A percentile compares a stretch with the other conserved stretches of the same genome.
These are phyloP conservation scores for Anagyrus pseudococci DNA, from an alignment of 2,888 invertebrate species.

Conservation along the genomic window DNA sequence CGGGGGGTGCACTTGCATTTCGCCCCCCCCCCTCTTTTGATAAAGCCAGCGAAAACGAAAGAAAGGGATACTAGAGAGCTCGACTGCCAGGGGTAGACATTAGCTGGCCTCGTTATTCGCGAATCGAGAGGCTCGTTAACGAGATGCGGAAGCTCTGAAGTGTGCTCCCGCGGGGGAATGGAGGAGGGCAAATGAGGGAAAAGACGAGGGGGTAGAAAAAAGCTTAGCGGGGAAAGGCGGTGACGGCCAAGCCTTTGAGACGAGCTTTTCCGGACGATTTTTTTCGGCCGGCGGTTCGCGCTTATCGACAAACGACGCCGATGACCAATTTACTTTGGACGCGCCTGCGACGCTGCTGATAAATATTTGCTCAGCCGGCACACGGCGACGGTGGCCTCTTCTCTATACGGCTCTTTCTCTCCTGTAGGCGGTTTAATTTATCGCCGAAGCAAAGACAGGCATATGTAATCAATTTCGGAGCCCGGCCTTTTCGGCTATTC, in stretches of 20 bases:
- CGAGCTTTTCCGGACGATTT: neutral
- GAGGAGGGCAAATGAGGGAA: neutral
- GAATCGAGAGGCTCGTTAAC: constrained; percentile 39
- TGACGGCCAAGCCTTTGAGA: neutral
- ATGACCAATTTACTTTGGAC: too few relatives aligned
- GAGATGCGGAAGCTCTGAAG: constrained; percentile 38
- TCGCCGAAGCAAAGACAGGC: too few relatives aligned
- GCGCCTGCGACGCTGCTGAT: neutral
- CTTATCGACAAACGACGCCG: too few relatives aligned
- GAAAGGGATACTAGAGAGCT: constrained; percentile 10
- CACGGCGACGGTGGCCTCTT: too few relatives aligned
- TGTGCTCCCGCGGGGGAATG: constrained; percentile 11
- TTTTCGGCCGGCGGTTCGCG: neutral
- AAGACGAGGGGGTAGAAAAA: neutral
- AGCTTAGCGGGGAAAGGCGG: neutral
- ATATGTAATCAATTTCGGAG: too few relatives aligned
- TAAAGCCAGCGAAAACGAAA: constrained; percentile 6
- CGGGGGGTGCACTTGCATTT: too few relatives aligned
- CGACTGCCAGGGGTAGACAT: constrained; percentile 3
- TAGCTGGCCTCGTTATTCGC: constrained; percentile 18
- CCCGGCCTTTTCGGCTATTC: too few relatives aligned
- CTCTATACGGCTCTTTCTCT: too few relatives aligned
- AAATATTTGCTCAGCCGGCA: constrained; percentile 28
- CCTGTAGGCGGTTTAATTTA: too few relatives aligned
- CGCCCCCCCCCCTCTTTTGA: too few relatives aligned